Base-by-base conservation (phyloP, 2,113 vertebrate genomes). In the Aegithalos caudatus region DNA sequence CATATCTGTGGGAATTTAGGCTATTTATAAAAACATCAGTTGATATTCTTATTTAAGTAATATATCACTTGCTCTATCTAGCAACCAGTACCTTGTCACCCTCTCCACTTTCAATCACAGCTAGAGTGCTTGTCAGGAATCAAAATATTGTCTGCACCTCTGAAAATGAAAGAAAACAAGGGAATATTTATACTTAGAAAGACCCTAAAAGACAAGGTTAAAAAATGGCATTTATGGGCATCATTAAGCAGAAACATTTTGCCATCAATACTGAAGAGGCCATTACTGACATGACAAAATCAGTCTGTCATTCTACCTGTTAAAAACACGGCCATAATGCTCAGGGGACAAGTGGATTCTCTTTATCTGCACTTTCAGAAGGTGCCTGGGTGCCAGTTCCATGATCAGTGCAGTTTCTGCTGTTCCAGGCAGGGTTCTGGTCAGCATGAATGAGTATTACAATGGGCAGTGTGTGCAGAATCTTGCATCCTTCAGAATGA, bases 161-260 rank as follows among this genome's bases (percentile, higher is more conserved):
- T 81, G 37, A 86, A 94, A 95, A 82, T 20, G 72, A 64, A 91
- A 56, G 47, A 70, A 93, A 94, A 90, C 51, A 67, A 88, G 27
- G 48, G 61, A 69, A 60, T 86, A 88, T 86, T 94, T 92, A 81
- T 88, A 65, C n/a, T 72, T 88, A 47, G 40, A 58, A 93, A 48
- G 44, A 73, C 38, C 31, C 35, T 66, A 72, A 48, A 35, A 93
- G 69, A 73, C 44, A 83, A 65, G 69, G 69, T 20, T 69, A 27
- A 73, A 85, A 91, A 90, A 81, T 86, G 65, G 37, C 44, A 71
- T 72, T 94, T 94, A 78, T 74, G 60, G 44, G 82, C 76, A 88
- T 90, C 62, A 81, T 88, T 90, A 92, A 88, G 56, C 35, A 73
- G 42, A 67, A 86, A 54, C 29, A 15, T 86, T 93, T 83, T 81